These are phyloP conservation scores for Turritopsis dohrnii DNA, from an alignment of 30 jellyfish, hydroid and myxozoan genomes.

Conservation along the genomic window DNA sequence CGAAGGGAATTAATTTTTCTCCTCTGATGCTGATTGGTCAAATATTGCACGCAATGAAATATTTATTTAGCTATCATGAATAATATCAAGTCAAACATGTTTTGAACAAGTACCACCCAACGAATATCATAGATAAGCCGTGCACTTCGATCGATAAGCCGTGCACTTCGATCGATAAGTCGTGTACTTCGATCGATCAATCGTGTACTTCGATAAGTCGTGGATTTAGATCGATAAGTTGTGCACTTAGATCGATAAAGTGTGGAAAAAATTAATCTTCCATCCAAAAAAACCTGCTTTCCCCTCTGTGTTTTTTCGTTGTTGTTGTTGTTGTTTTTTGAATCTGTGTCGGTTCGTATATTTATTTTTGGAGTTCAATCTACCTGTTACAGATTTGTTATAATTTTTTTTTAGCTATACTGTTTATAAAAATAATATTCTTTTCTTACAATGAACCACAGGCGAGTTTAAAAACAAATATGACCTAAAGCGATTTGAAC, in stretches of 20 bases:
- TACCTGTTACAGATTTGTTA: neutral
- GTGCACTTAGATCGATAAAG: neutral
- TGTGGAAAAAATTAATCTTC: neutral
- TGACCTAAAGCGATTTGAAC: neutral
- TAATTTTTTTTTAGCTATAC: neutral
- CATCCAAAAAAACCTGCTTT: too few species aligned
- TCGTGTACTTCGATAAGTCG: too few species aligned
- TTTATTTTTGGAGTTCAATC: neutral
- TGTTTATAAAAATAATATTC: neutral
- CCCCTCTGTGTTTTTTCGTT: too few species aligned
- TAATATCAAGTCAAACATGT: neutral
- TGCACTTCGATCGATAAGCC: too few species aligned
- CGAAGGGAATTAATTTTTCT: slow-evolving; percentile 8
- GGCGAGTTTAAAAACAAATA: neutral
- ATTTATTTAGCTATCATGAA: neutral
- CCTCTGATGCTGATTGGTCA: too few species aligned
- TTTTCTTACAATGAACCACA: neutral
- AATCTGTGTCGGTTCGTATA: neutral
- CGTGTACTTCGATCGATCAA: neutral
- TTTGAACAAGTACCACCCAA: neutral
- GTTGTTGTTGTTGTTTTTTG: neutral
- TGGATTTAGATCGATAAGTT: too few species aligned
- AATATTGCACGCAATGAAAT: neutral
- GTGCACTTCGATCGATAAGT: neutral
- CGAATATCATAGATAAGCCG: too few species aligned